Percentiles rank a stretch among this genome's conserved stretches.
phyloP scores from a whole-genome alignment of 2,888 invertebrate genomes.

The Trimorus sp. region DNA sequence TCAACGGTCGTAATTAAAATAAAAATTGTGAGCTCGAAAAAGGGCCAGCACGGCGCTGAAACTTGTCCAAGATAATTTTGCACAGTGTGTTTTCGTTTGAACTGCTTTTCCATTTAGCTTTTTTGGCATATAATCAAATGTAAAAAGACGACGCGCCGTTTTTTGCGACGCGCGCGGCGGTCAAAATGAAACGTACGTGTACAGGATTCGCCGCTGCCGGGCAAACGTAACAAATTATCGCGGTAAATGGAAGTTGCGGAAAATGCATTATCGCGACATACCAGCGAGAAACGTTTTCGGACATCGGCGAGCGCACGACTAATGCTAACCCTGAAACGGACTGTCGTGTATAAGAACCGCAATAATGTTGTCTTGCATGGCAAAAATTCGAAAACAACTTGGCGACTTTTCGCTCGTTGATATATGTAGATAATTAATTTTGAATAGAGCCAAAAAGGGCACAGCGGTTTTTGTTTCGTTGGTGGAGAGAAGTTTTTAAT shows the following conservation, averaged over 20 bases:
- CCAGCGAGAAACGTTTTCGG: constrained; percentile 39
- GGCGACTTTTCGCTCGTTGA: no score
- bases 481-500: no score
- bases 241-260: constrained; percentile 50
- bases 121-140: constrained; percentile 58
- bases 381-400: no score
- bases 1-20: constrained; percentile 32
- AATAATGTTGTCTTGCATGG: constrained; percentile 10
- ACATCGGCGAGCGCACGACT: constrained; percentile 38
- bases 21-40: constrained; percentile 19
- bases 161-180: constrained; percentile 35
- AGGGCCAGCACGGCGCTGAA: constrained; percentile 15
- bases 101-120: constrained; percentile 46
- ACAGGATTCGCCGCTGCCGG: constrained; percentile 43
- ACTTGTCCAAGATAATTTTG: constrained; percentile 34
- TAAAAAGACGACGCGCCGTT: constrained; percentile 32
- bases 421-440: no score
- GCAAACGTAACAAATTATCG: constrained; percentile 59
- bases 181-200: constrained; percentile 51
- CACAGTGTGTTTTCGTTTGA: constrained; percentile 50
- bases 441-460: no score
- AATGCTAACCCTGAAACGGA: constrained; percentile 45
- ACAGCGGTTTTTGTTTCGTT: no score
- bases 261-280: constrained; percentile 61
- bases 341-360: constrained; percentile 28